These are phyloP conservation scores for Mycteria americana DNA, from an alignment of 2,797 vertebrate species.

Conservation along the genomic window DNA sequence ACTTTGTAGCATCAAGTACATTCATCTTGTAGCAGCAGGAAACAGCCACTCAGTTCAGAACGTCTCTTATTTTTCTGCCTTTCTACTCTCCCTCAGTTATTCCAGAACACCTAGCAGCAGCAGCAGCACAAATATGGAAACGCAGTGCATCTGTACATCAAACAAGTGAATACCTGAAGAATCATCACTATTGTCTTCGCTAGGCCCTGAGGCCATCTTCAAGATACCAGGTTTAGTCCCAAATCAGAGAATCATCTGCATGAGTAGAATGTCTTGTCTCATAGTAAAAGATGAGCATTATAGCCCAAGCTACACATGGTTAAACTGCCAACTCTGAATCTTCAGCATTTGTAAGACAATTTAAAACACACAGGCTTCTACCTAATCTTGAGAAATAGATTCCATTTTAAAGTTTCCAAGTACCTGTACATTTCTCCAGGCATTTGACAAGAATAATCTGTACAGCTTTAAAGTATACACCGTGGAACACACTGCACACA, in stretches of 20 bases:
- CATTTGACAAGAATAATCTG: not conserved
- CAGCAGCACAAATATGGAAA: not conserved
- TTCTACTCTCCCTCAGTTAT: not conserved
- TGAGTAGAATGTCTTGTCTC: not conserved
- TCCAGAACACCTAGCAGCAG: not conserved
- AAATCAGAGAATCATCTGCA: not conserved
- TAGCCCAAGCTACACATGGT: not conserved
- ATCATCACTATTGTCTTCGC: not conserved
- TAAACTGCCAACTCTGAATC: not conserved
- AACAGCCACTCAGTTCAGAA: not conserved
- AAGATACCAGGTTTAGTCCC: not conserved
- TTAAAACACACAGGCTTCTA: not conserved
- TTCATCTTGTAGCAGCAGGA: not conserved
- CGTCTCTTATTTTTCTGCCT: not conserved
- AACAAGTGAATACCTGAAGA: not conserved
- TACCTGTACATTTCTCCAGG: not conserved
- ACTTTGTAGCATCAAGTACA: not conserved
- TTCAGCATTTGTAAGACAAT: not conserved
- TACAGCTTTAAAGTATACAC: not conserved
- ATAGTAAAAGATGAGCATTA: not conserved
- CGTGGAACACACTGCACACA: not conserved
- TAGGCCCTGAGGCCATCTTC: not conserved
- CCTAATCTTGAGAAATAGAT: not conserved
- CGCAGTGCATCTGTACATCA: not conserved
- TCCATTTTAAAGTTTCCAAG: not conserved